Percentiles rank a stretch among this genome's conserved stretches.
Conservation (phyloP, 2,113 vertebrate genomes). For the Melanocharis versteri region DNA sequence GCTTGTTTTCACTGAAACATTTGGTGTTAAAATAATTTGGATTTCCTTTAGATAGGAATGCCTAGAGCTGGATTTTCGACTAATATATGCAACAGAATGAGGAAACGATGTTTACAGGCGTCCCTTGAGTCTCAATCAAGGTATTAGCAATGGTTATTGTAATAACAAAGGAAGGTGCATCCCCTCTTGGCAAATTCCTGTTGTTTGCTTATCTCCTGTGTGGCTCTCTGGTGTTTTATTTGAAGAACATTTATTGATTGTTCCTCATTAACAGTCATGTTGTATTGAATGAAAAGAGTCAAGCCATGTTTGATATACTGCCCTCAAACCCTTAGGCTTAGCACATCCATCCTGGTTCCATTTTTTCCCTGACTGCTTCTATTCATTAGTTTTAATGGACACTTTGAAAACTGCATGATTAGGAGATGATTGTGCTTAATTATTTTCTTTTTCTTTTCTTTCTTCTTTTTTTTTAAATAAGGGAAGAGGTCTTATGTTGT, state of each 20-base stretch:
- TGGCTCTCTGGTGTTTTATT: background rate
- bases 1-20: background rate
- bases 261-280: conserved; percentile 5
- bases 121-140: background rate
- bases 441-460: background rate
- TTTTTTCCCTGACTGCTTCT: background rate
- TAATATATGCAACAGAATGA: background rate
- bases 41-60: background rate
- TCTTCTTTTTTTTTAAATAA: background rate
- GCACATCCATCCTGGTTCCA: background rate
- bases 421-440: background rate
- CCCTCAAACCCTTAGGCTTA: background rate
- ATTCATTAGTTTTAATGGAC: background rate
- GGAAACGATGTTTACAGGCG: background rate
- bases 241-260: conserved; percentile 28
- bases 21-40: background rate
- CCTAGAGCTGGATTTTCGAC: background rate
- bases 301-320: conserved; percentile 19
- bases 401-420: background rate
- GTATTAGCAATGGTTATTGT: background rate
- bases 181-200: background rate
- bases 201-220: background rate
- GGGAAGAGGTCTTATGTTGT: background rate
- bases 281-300: background rate
- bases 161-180: background rate